Evolutionary conservation across 2,113 vertebrate genomes (phyloP), one percentile per base, ranked within the genome.

Genomic region (Hemibagrus wyckioides): DNA sequence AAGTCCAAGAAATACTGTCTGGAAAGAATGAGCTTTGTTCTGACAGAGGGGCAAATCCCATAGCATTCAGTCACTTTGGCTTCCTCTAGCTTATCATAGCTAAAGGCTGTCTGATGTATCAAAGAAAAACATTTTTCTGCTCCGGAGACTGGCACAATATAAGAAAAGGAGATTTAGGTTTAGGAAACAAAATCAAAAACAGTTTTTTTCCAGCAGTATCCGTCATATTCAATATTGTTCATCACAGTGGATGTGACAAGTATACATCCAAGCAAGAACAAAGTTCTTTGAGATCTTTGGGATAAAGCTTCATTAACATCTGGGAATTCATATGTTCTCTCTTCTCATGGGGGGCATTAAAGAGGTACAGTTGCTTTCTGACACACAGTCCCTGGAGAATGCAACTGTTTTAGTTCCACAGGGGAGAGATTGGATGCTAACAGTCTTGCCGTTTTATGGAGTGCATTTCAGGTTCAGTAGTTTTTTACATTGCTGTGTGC

Each of bases 21-120:
- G 19, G 8, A 63, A 85, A 79, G 56, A 79, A 85, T 50, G 41
- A 79, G 56, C n/a, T 63, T 23, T 48, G 30, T 85, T 79, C 73
- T 79, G 56, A 44, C 54, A 75, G 73, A 77, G 52, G 52, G 84
- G 71, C 56, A 76, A 80, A 69, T 80, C 76, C 76, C 85, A 80
- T 50, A 41, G 48, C 44, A 30, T 81, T 17, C 21, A 44, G 36
- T 59, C 82, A 48, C 71, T 56, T 84, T 52, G 76, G n/a, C 39
- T 67, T 67, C 85, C 14, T 81, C 48, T 39, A 25, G 36, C 30
- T 81, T 71, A 28, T 54, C 65, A 86, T 44, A 30, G 79, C 50
- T 73, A 82, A 82, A 81, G 50, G 63, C 85, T 69, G 50, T 67
- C 50, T 71, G 63, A 71, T 81, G 15, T 69, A 81, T 71, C 77